phyloP scores from a whole-genome alignment of 1,140 invertebrate species.

The Campoletis sonorensis region DNA sequence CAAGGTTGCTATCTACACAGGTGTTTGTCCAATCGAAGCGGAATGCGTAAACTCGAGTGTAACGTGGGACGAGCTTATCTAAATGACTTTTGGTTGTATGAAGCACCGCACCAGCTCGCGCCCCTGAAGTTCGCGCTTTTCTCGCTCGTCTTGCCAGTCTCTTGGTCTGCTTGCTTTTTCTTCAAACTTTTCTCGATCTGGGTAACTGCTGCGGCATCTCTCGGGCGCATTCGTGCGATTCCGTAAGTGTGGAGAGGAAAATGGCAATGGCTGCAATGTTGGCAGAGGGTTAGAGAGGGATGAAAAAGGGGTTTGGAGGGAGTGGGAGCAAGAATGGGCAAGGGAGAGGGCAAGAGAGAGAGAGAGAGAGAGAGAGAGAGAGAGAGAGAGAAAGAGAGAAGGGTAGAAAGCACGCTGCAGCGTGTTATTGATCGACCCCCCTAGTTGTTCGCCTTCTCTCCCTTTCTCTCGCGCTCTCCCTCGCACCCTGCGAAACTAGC shows the following conservation, averaged over 20 bases:
- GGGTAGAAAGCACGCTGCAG: slow-evolving; percentile 65
- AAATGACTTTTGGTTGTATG: slow-evolving; percentile 39
- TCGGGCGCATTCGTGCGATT: slow-evolving; percentile 35
- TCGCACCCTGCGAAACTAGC: slow-evolving; percentile 34
- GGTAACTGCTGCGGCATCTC: slow-evolving; percentile 36
- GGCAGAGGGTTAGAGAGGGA: slow-evolving; percentile 35
- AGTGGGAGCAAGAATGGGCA: slow-evolving; percentile 17
- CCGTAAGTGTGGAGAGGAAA: slow-evolving; percentile 32
- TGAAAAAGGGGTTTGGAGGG: not conserved
- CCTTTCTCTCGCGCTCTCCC: slow-evolving; percentile 51
- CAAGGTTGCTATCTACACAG: not conserved
- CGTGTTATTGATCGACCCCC: slow-evolving; percentile 72
- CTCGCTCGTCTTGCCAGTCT: slow-evolving; percentile 3
- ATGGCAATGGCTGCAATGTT: slow-evolving; percentile 44
- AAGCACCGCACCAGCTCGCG: not conserved
- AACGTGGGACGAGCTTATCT: not conserved
- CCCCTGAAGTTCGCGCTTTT: too few relatives aligned
- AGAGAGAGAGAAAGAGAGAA: slow-evolving; percentile 32
- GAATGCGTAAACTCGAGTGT: not conserved
- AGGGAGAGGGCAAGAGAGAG: slow-evolving; percentile 31
- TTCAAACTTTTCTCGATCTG: slow-evolving; percentile 26
- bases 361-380: slow-evolving; percentile 40
- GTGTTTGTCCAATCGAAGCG: not conserved
- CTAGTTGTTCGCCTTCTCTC: slow-evolving; percentile 46
- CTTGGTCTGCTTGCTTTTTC: slow-evolving; percentile 31